phyloP scores from a whole-genome alignment of 2,888 invertebrate species.

The Melieria picta region DNA sequence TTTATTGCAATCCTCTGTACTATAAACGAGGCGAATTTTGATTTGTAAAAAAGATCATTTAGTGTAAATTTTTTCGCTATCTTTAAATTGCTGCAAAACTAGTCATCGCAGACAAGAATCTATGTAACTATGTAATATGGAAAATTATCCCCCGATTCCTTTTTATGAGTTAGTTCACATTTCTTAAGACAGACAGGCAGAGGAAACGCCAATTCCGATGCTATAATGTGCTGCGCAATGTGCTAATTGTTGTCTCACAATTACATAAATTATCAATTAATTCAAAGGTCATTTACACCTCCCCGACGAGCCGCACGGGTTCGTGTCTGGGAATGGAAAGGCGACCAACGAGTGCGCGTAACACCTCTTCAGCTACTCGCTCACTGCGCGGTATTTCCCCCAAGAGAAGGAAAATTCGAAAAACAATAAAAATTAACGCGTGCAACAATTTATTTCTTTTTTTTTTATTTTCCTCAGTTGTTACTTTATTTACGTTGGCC shows the following conservation, averaged over 20 bases:
- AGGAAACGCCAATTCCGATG: too few species aligned
- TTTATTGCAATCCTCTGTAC: too few species aligned
- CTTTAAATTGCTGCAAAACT: too few species aligned
- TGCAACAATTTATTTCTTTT: slow-evolving; percentile 1
- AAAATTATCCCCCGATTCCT: too few species aligned
- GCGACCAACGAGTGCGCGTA: not conserved
- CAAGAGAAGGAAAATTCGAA: not conserved
- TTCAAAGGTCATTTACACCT: slow-evolving; percentile 1
- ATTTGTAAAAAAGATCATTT: too few species aligned
- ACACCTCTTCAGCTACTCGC: not conserved
- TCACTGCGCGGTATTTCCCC: not conserved
- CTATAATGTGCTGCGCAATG: not conserved
- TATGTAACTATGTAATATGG: too few species aligned
- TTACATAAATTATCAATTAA: slow-evolving; percentile 4
- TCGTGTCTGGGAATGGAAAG: not conserved
- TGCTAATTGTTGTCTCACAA: not conserved
- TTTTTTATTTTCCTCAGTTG: not conserved
- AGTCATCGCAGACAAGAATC: too few species aligned
- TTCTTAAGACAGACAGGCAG: too few species aligned
- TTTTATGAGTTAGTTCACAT: too few species aligned
- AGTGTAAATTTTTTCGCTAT: too few species aligned
- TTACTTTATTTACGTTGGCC: not conserved
- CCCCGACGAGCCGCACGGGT: not conserved
- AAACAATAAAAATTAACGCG: slow-evolving; percentile 13
- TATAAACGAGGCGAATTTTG: too few species aligned